Conservation (phyloP, 2,888 invertebrate genomes). For the Vannuccia rotundouncinata region DNA sequence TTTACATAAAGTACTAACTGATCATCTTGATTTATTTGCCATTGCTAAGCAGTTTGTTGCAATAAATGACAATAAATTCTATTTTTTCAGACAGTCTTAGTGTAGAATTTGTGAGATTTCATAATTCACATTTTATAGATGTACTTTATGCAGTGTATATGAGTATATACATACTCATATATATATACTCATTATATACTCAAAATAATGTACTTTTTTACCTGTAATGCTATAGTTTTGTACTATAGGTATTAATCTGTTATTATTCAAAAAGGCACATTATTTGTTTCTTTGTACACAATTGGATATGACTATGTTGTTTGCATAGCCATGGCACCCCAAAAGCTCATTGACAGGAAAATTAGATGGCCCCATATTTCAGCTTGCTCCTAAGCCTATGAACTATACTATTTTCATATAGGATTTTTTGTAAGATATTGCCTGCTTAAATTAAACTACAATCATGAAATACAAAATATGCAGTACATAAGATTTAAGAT, state of each 20-base stretch:
- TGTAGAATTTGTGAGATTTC: background rate
- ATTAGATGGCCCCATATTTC: background rate
- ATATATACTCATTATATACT: too few species aligned
- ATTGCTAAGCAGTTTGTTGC: background rate
- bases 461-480: too few species aligned
- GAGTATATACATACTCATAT: background rate
- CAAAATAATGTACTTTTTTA: background rate
- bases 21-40: background rate
- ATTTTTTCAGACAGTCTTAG: background rate
- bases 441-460: too few species aligned
- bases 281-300: background rate
- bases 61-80: background rate
- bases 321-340: too few species aligned
- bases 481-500: too few species aligned
- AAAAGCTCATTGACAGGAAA: background rate
- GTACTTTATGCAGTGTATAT: background rate
- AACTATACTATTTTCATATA: background rate
- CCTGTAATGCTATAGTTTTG: background rate
- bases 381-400: background rate
- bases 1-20: background rate
- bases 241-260: background rate
- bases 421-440: too few species aligned
- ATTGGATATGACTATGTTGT: too few species aligned
- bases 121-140: background rate
- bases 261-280: background rate